These are phyloP conservation scores for Ursus arctos DNA, from an alignment of 2,113 vertebrate genomes.

Conservation along the genomic window DNA sequence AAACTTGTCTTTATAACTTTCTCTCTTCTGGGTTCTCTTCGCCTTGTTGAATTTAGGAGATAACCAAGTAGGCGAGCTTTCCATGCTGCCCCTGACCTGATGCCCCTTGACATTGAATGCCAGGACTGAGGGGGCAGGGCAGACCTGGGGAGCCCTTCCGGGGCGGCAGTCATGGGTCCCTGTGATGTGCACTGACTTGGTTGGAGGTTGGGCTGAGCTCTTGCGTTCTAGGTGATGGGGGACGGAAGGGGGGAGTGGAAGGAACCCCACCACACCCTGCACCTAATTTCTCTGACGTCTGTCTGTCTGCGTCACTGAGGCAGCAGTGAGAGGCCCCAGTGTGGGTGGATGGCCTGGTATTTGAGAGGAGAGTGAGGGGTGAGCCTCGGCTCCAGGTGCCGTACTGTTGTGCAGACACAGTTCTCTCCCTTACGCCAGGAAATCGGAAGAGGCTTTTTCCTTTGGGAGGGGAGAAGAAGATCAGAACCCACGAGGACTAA, in stretches of 20 bases:
- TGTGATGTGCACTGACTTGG: too few relatives aligned
- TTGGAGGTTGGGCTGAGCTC: too few relatives aligned
- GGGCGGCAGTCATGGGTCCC: not conserved
- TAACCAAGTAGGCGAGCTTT: not conserved
- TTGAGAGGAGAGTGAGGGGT: not conserved
- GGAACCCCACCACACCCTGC: accelerated
- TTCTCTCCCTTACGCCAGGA: not conserved
- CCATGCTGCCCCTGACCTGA: not conserved
- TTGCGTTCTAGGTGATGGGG: not conserved
- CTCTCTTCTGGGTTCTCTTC: not conserved
- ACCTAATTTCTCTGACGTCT: not conserved
- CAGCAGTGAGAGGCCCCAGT: not conserved
- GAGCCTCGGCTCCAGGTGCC: accelerated
- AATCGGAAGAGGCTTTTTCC: not conserved
- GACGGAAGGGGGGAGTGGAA: not conserved
- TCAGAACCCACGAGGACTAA: not conserved
- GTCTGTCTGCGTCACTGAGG: not conserved
- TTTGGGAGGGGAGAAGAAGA: not conserved
- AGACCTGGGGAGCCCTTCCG: not conserved
- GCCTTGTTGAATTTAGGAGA: not conserved
- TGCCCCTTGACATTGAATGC: not conserved
- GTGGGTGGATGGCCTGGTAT: not conserved
- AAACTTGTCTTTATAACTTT: not conserved
- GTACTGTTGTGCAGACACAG: not conserved
- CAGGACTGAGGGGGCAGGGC: not conserved